These are phyloP conservation scores for Dolichotis patagonum DNA, from an alignment of 2,113 vertebrate genomes.

Conservation along the genomic window DNA sequence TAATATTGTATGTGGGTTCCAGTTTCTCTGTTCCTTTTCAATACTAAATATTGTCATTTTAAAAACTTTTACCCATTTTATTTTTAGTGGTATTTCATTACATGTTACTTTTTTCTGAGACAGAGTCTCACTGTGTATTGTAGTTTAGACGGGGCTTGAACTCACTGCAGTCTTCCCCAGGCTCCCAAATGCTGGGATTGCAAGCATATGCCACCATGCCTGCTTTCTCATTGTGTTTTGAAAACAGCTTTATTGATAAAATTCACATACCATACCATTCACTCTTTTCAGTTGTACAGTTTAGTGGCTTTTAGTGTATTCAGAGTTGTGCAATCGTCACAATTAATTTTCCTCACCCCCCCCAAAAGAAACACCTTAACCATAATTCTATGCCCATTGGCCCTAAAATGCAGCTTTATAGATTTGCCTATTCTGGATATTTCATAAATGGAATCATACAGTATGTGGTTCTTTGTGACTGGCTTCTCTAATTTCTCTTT, in stretches of 20 bases:
- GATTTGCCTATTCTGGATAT: neutral
- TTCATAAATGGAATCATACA: constrained; percentile 20
- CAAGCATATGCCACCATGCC: neutral
- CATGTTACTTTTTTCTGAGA: neutral
- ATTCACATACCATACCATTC: neutral
- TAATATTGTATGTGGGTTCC: neutral
- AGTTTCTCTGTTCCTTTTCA: neutral
- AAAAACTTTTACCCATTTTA: constrained; percentile 27
- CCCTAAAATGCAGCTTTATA: neutral
- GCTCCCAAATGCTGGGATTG: neutral
- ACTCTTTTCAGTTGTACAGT: neutral
- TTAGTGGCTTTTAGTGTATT: constrained; percentile 11
- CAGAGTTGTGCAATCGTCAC: neutral
- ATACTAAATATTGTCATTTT: neutral
- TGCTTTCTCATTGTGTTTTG: neutral
- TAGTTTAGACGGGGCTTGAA: neutral
- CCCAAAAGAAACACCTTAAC: neutral
- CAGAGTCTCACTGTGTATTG: neutral
- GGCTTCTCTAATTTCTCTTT: constrained; percentile 9
- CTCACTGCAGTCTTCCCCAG: neutral
- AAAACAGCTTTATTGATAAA: neutral
- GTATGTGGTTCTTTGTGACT: neutral
- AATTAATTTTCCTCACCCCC: neutral
- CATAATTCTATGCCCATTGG: neutral
- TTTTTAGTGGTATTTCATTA: constrained; percentile 19